Conservation (phyloP, 2,113 vertebrate genomes). For the Tinamus guttatus region DNA sequence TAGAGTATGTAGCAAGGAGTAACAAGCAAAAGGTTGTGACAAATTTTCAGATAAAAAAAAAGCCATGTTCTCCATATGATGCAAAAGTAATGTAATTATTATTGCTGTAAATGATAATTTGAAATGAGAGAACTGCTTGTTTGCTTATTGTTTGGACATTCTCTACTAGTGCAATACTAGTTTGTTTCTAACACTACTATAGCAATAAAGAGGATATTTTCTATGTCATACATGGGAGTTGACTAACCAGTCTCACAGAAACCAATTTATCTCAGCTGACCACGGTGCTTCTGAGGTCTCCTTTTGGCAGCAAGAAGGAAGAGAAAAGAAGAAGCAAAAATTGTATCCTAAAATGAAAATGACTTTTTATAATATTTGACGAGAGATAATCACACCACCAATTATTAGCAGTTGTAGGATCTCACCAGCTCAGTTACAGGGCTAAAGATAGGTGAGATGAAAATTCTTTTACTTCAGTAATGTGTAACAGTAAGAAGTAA, state of each 20-base stretch:
- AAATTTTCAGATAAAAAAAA: not conserved
- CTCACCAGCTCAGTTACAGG: not conserved
- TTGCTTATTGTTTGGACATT: not conserved
- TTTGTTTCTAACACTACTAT: accelerated
- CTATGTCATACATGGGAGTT: not conserved
- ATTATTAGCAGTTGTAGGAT: not conserved
- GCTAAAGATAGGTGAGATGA: not conserved
- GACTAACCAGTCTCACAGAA: not conserved
- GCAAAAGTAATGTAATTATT: not conserved
- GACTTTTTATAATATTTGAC: not conserved
- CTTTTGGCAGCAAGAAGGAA: not conserved
- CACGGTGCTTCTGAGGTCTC: not conserved
- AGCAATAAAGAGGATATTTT: not conserved
- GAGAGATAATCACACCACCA: not conserved
- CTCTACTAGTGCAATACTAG: accelerated
- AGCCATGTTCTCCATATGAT: not conserved
- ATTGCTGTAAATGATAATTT: not conserved
- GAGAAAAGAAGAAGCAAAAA: not conserved
- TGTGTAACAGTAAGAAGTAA: not conserved
- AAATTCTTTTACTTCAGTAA: not conserved
- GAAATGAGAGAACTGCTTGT: not conserved
- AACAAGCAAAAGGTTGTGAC: not conserved
- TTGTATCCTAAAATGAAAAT: not conserved
- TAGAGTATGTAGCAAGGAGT: accelerated
- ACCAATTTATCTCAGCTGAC: not conserved